Evolutionary conservation across 2,113 vertebrate genomes (phyloP), one percentile per base, ranked within the genome.

Genomic region (Orcinus orca): DNA sequence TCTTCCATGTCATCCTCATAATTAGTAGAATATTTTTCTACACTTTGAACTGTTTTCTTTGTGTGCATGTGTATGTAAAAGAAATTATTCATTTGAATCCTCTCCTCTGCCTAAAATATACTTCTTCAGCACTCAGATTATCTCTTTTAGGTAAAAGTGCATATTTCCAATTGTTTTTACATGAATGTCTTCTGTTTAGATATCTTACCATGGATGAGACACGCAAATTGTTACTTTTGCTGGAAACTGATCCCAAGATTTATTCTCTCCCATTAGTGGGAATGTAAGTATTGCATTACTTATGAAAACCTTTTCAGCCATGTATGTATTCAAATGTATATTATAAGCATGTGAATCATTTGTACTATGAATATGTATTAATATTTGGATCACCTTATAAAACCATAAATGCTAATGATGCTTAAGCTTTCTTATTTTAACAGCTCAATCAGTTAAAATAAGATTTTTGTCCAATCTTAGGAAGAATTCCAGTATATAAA

Each of bases 161-260:
- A 68, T 58, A 81, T 41, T 92, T 92, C 44, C 41, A 92, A 6
- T 92, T 97, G 84, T 96, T 96, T 96, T 94, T 76, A 87, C 8
- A 5, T 70, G 71, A 95, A 53, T 96, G 2, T 98, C 38, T 93
- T 98, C 92, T 97, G 0, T 98, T 98, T 98, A 99, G 99, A 47
- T 99, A 99, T 95, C 98, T 99, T 97, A 99, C 99, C 53, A 99
- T 99, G 99, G 99, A 99, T 97, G 99, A 99, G 97, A 99, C 99
- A 92, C 98, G 99, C 44, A 99, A 99, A 97, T 97, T 99, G 25
- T 98, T 99, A 44, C 98, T 99, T 81, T 97, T 99, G 93, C 98
- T 99, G 3, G 99, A 99, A 98, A 99, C 99, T 4, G 99, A 99
- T 97, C 99, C 99, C 6, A 99, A 99, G 97, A 99, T 99, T 87